A percentile compares a stretch with the other conserved stretches of the same genome.
phyloP scores from a whole-genome alignment of 2,113 vertebrate genomes.

The Vimba vimba region DNA sequence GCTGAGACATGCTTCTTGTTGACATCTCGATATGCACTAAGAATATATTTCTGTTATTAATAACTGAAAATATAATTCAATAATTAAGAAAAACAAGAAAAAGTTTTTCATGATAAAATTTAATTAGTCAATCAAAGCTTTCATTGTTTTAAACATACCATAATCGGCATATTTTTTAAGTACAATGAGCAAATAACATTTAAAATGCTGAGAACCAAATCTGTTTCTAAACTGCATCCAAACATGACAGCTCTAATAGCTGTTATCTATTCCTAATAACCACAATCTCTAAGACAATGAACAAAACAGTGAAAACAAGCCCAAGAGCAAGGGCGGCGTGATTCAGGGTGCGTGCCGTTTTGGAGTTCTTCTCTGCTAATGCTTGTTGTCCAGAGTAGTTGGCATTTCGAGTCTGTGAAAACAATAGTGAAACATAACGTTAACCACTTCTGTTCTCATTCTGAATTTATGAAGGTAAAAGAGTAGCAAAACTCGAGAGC shows the following conservation, averaged over 20 bases:
- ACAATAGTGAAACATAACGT: neutral
- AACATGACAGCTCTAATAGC: neutral
- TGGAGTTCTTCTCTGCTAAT: slow-evolving; percentile 46
- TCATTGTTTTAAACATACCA: neutral
- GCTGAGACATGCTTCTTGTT: no score
- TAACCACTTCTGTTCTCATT: neutral
- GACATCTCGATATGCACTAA: no score
- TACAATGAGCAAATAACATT: neutral
- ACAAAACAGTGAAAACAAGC: fast-evolving
- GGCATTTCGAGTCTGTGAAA: slow-evolving; percentile 54
- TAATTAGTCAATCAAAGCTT: neutral
- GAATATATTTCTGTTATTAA: no score
- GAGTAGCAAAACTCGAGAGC: no score
- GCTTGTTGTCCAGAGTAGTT: slow-evolving; percentile 13
- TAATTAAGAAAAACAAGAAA: no score
- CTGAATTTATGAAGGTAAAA: neutral
- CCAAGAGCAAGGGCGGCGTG: neutral
- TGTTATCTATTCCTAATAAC: no score
- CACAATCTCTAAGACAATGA: neutral
- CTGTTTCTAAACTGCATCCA: neutral
- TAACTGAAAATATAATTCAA: no score
- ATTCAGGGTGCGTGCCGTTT: slow-evolving; percentile 46
- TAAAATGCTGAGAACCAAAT: neutral
- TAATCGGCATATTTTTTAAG: neutral
- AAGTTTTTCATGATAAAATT: no score